Conservation (phyloP, 2,113 vertebrate species). For the human (Homo sapiens) region GRCh38 chr7:83971501-83972000, state of each 20-base stretch:
- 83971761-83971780: not conserved
- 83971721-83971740: not conserved
- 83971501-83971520: not conserved
- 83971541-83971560: not conserved
- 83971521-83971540: not conserved
- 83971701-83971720: not conserved
- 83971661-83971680: not conserved
- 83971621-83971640: not conserved
- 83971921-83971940: not conserved
- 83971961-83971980: not conserved
- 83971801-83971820: not conserved
- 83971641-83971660: not conserved
- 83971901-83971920: conserved; percentile 15
- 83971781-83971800: not conserved
- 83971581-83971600: not conserved
- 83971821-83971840: not conserved
- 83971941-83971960: not conserved
- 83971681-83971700: not conserved
- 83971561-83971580: not conserved
- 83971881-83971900: not conserved
- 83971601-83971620: not conserved
- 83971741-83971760: not conserved
- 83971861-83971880: not conserved
- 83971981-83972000: not conserved
- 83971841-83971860: not conserved